phyloP scores from a whole-genome alignment of 2,888 invertebrate species.

The Ormia ochracea region DNA sequence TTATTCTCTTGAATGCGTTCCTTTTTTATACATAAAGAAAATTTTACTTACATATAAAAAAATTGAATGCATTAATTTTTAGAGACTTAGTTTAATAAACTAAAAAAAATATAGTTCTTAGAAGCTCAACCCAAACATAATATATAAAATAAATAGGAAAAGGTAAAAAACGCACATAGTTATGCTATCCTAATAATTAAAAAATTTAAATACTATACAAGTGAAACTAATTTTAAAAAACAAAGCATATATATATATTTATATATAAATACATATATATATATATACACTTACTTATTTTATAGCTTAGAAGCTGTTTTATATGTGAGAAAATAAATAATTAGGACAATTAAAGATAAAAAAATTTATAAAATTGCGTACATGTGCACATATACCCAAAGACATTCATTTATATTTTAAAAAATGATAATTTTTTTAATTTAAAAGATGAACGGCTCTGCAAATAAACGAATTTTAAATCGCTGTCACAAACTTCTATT shows the following conservation, averaged over 20 bases:
- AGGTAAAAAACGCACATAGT: slow-evolving; percentile 60
- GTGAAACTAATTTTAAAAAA: background rate
- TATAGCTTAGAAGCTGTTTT: slow-evolving; percentile 55
- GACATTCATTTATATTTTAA: background rate
- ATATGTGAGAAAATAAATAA: slow-evolving; percentile 47
- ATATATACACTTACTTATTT: slow-evolving; percentile 37
- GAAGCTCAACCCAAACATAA: slow-evolving; percentile 14
- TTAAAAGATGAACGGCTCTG: background rate
- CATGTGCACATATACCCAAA: background rate
- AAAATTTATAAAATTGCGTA: background rate
- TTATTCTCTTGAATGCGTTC: slow-evolving; percentile 9
- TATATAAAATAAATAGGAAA: background rate
- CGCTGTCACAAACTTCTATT: background rate
- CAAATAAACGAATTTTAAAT: background rate
- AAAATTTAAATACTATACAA: slow-evolving; percentile 19
- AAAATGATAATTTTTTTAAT: background rate
- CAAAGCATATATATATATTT: background rate
- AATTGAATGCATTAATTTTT: slow-evolving; percentile 10
- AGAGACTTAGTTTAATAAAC: slow-evolving; percentile 9
- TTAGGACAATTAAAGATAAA: slow-evolving; percentile 35
- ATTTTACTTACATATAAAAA: background rate
- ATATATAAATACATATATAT: slow-evolving; percentile 25
- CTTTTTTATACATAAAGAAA: background rate
- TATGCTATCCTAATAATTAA: slow-evolving; percentile 54
- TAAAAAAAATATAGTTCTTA: background rate